These are phyloP conservation scores for Diabrotica virgifera DNA, from an alignment of 1,140 invertebrate species.

Conservation along the genomic window DNA sequence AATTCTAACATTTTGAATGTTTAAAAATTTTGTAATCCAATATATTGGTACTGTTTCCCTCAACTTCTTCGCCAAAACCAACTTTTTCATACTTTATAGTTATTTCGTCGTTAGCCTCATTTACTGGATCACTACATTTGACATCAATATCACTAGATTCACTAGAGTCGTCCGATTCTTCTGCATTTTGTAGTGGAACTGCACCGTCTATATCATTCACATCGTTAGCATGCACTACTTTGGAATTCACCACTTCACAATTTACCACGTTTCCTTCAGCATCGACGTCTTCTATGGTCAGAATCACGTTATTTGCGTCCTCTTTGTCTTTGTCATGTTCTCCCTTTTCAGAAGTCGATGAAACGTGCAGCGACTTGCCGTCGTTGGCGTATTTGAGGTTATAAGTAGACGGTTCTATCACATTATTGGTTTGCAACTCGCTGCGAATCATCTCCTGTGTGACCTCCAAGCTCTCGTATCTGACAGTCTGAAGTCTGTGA, in stretches of 20 bases:
- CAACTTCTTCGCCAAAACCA: no score
- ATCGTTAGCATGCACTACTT: background rate
- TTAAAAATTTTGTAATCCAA: background rate
- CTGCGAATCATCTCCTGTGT: slow-evolving; percentile 59
- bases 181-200: background rate
- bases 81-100: no score
- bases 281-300: slow-evolving; percentile 55
- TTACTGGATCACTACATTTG: no score
- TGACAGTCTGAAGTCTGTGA: slow-evolving; percentile 69
- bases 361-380: slow-evolving; percentile 44
- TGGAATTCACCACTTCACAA: slow-evolving; percentile 49
- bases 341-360: slow-evolving; percentile 42
- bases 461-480: slow-evolving; percentile 75
- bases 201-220: background rate
- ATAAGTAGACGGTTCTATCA: slow-evolving; percentile 10
- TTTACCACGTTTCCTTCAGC: slow-evolving; percentile 53
- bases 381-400: slow-evolving; percentile 32
- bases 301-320: slow-evolving; percentile 30
- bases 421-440: slow-evolving; percentile 24
- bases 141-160: background rate
- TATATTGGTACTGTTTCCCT: no score
- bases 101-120: no score
- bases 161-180: background rate
- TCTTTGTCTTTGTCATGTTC: background rate
- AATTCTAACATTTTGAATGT: no score